Evolutionary conservation across 2,888 invertebrate species (phyloP).

Genomic region (Tryphoninae sp.): DNA sequence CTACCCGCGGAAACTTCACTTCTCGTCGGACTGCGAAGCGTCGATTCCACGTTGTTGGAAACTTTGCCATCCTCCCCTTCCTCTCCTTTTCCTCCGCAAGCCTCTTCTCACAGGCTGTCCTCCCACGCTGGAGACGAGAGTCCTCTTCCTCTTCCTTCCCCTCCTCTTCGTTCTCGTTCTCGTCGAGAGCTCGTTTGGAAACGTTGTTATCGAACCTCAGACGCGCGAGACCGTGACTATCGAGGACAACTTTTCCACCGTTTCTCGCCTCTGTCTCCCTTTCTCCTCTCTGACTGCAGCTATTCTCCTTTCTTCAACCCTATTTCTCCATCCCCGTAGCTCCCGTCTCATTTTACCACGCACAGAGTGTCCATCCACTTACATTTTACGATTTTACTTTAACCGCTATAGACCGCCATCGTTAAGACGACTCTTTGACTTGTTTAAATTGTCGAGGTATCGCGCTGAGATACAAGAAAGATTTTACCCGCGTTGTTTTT

Average conservation of each 20-base stretch:
- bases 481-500: too few species aligned
- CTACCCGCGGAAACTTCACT: conserved; percentile 41
- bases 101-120: conserved; percentile 7
- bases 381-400: conserved; percentile 19
- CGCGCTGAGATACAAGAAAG: neutral
- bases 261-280: conserved; percentile 13
- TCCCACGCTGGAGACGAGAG: conserved; percentile 4
- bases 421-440: conserved; percentile 14
- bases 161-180: conserved; percentile 9
- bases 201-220: conserved; percentile 57
- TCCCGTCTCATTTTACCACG: conserved; percentile 15
- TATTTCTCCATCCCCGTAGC: neutral
- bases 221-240: conserved; percentile 47
- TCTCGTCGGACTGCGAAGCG: conserved; percentile 46
- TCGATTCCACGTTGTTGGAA: conserved; percentile 52
- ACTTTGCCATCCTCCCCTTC: conserved; percentile 25
- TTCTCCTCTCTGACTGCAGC: neutral
- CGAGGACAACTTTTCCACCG: conserved; percentile 43
- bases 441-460: conserved; percentile 1
- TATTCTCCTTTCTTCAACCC: neutral
- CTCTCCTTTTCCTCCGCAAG: neutral
- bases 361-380: conserved; percentile 30
- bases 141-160: conserved; percentile 1
- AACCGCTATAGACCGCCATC: conserved; percentile 8
- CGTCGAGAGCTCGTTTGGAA: conserved; percentile 53